Evolutionary conservation across 1,140 invertebrate species (phyloP).

Genomic region (Callitettix versicolor): DNA sequence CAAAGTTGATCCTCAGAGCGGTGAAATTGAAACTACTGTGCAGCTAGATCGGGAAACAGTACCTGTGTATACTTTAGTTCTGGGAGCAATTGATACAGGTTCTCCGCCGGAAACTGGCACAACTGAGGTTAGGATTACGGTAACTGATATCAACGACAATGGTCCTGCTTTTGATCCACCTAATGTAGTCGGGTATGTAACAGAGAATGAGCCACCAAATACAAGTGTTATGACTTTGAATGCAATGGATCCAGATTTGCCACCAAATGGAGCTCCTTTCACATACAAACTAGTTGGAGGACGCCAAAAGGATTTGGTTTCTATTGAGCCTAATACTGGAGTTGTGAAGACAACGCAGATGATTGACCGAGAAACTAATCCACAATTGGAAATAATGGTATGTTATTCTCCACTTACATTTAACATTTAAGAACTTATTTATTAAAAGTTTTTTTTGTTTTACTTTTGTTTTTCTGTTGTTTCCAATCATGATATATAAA

Average conservation of each 20-base stretch:
- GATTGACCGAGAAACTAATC: conserved; percentile 72
- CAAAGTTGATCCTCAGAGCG: conserved; percentile 76
- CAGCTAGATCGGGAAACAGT: conserved; percentile 73
- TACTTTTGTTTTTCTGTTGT: too few relatives aligned
- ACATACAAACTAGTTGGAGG: conserved; percentile 69
- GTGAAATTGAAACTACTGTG: conserved; percentile 65
- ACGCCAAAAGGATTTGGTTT: conserved; percentile 61
- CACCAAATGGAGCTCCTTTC: conserved; percentile 87
- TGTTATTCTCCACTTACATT: conserved; percentile 20
- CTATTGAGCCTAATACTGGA: conserved; percentile 67
- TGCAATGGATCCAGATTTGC: conserved; percentile 79
- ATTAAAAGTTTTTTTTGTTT: too few relatives aligned
- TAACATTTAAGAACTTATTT: too few relatives aligned
- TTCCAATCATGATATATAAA: too few relatives aligned
- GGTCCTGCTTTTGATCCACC: conserved; percentile 69
- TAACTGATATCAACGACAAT: conserved; percentile 89
- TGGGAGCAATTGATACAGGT: conserved; percentile 84
- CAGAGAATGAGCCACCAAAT: conserved; percentile 78
- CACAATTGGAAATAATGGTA: conserved; percentile 56
- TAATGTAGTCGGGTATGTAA: conserved; percentile 60
- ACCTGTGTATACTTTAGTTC: conserved; percentile 62
- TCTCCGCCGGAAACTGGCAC: conserved; percentile 79
- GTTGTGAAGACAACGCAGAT: conserved; percentile 63
- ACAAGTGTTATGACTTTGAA: conserved; percentile 73
- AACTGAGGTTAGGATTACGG: conserved; percentile 59